Conservation (phyloP, 2,888 invertebrate genomes). For the Diarsia rubi region DNA sequence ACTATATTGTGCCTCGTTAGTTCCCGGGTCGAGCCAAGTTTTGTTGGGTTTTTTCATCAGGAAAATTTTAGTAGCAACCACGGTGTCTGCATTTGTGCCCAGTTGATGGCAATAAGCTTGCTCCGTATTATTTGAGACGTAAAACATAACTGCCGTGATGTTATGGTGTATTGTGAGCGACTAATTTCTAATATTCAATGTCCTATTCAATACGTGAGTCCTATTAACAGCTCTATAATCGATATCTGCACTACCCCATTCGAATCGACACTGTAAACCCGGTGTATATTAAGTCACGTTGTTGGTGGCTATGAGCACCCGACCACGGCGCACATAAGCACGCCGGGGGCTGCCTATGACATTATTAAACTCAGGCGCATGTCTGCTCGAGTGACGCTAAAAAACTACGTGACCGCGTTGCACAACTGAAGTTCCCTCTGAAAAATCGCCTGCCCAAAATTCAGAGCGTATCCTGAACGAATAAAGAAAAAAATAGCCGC, state of each 20-base stretch:
- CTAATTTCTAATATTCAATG: background rate
- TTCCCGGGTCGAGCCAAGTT: too few species aligned
- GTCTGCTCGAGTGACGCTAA: slow-evolving; percentile 83
- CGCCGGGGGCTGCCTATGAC: slow-evolving; percentile 79
- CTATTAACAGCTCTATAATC: background rate
- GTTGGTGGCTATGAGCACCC: slow-evolving; percentile 62
- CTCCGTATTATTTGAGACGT: too few species aligned
- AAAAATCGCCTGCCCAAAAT: slow-evolving; percentile 83
- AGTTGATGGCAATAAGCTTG: too few species aligned
- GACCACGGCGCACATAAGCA: slow-evolving; percentile 55
- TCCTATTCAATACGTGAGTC: background rate
- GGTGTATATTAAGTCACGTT: slow-evolving; percentile 70
- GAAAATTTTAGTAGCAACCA: too few species aligned
- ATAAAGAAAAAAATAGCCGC: slow-evolving; percentile 84
- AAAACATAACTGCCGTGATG: too few species aligned
- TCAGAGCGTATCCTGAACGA: slow-evolving; percentile 80
- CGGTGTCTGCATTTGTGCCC: too few species aligned
- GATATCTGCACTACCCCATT: background rate
- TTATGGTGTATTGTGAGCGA: background rate
- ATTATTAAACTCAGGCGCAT: slow-evolving; percentile 89
- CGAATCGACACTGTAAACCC: slow-evolving; percentile 8
- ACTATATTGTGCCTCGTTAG: background rate
- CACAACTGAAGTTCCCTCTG: slow-evolving; percentile 81
- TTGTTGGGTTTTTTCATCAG: too few species aligned
- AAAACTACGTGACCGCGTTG: slow-evolving; percentile 88